phyloP scores from a whole-genome alignment of 2,113 vertebrate genomes.

The Empidonax alnorum region DNA sequence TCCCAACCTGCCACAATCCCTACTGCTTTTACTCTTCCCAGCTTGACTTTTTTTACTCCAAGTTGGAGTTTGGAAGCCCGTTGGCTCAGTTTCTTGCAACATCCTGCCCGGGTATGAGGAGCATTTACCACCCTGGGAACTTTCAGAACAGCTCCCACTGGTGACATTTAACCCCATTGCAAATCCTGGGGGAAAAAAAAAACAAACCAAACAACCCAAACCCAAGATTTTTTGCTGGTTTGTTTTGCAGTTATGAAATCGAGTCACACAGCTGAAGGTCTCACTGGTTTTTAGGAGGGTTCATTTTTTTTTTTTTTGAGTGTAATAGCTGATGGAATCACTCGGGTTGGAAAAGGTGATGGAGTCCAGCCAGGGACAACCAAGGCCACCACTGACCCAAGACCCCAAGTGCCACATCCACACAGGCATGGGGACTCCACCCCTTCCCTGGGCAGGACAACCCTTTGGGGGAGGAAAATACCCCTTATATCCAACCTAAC shows the following conservation, averaged over 20 bases:
- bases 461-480: neutral
- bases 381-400: neutral
- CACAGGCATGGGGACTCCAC: neutral
- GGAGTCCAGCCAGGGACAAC: neutral
- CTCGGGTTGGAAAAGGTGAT: neutral
- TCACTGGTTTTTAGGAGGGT: neutral
- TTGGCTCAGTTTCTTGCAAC: neutral
- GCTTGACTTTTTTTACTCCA: neutral
- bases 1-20: accelerated
- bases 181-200: neutral
- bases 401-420: neutral
- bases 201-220: too few relatives aligned
- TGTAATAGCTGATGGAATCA: accelerated
- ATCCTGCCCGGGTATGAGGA: neutral
- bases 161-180: too few relatives aligned
- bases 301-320: neutral
- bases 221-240: neutral
- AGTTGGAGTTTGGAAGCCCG: neutral
- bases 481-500: neutral
- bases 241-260: neutral
- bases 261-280: neutral
- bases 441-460: neutral
- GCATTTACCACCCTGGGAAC: neutral
- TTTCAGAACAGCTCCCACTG: neutral
- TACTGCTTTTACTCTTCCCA: neutral